Conservation (phyloP, 2,797 vertebrate genomes). For the Hirundo rustica region DNA sequence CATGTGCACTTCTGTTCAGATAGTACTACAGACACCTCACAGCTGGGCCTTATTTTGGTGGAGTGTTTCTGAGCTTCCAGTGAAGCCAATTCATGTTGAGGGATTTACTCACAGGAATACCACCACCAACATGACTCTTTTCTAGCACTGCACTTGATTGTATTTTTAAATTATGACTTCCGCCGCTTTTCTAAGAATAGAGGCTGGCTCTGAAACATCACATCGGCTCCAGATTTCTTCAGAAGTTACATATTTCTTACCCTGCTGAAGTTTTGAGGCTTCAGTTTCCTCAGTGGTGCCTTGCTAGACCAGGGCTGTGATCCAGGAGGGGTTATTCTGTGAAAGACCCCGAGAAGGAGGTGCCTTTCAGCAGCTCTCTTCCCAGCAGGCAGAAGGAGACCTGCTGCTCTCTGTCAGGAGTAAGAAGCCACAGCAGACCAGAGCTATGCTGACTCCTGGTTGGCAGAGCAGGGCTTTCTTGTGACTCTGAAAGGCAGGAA, state of each 20-base stretch:
- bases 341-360: background rate
- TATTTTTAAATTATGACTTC: slow-evolving; percentile 35
- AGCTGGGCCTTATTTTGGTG: background rate
- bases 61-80: background rate
- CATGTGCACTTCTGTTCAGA: background rate
- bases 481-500: background rate
- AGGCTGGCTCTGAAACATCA: slow-evolving; percentile 11
- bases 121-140: background rate
- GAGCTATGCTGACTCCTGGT: background rate
- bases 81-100: background rate
- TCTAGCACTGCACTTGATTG: background rate
- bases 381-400: background rate
- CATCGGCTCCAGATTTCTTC: rapidly evolving
- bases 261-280: background rate
- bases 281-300: background rate
- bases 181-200: slow-evolving; percentile 28
- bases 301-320: background rate
- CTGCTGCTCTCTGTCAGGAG: background rate
- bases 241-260: background rate
- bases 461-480: background rate
- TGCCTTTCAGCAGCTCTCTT: background rate
- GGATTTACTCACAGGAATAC: slow-evolving; percentile 5
- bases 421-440: background rate
- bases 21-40: rapidly evolving
- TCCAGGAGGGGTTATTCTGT: background rate